These are phyloP conservation scores for Diaphora mendica DNA, from an alignment of 2,888 invertebrate genomes.

Conservation along the genomic window DNA sequence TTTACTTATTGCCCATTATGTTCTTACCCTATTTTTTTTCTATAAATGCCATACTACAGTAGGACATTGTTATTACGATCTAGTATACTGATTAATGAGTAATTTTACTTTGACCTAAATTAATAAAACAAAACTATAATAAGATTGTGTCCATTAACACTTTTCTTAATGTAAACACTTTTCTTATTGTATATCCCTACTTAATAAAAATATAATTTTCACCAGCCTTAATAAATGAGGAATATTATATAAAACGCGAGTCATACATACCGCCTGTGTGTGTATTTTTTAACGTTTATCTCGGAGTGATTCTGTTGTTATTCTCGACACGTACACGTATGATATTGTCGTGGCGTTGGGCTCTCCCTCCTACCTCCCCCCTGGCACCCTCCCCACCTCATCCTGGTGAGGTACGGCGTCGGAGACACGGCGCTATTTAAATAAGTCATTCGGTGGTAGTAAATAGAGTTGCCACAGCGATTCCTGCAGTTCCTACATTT, in stretches of 20 bases:
- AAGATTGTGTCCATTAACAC: too few species aligned
- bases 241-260: conserved; percentile 18
- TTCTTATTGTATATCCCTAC: too few species aligned
- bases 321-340: conserved; percentile 41
- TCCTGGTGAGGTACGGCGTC: background rate
- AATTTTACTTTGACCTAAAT: too few species aligned
- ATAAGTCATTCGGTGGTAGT: conserved; percentile 23
- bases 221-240: conserved; percentile 30
- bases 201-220: conserved; percentile 3
- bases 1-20: too few species aligned
- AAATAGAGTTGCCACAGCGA: conserved; percentile 8
- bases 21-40: too few species aligned
- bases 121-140: too few species aligned
- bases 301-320: conserved; percentile 23
- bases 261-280: conserved; percentile 25
- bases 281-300: conserved; percentile 35
- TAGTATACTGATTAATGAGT: too few species aligned
- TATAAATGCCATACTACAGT: too few species aligned
- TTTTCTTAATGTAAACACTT: too few species aligned
- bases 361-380: background rate
- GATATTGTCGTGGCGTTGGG: conserved; percentile 26
- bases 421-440: conserved; percentile 19
- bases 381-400: too few species aligned
- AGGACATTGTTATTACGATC: too few species aligned
- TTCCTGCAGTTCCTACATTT: conserved; percentile 3